Base-by-base conservation (phyloP, 2,113 vertebrate genomes). In the Polypterus bichir region DNA sequence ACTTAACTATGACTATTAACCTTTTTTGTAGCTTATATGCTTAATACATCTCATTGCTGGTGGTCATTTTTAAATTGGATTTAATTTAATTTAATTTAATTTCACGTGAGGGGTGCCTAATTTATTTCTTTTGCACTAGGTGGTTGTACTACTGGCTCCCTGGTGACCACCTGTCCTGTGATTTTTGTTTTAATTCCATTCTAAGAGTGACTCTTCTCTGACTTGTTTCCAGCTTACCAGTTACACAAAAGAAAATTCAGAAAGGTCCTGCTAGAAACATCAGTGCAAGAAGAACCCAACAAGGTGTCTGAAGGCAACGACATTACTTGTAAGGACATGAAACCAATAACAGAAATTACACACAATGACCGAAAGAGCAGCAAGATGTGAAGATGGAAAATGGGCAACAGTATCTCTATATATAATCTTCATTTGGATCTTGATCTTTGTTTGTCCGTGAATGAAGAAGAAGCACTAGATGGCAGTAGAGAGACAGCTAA, bases 161-260 rank as follows among this genome's bases (percentile, higher is more conserved):
- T 45, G 59, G 9, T 11, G 10, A 58, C 44, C 48, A 7, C 4
- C 44, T 11, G 54, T 46, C 27, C n/a, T 53, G 27, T 3, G 3
- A 45, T 3, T 9, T 54, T 4, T 27, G 47, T 27, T 53, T 44
- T 9, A 10, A 47, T 54, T 55, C 45, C 56, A 9, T 59, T 47
- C 54, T 55, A 10, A 55, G 5, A 10, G 10, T 10, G 10, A 27
- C 9, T 4, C 2, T 27, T 27, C 47, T 49, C 49, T 60, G 49
- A 4, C 55, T 62, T 64, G 6, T 4, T 59, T 64, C 8, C 60
- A 83, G 79, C 59, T 1, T 81, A 77, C 64, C 79, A 77, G 69
- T 48, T 59, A 1, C 78, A 77, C 59, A 79, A 76, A 64, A 66
- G 67, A 64, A 66, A 54, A 45, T 0, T 51, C 63, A 68, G 63